Percentiles rank a stretch among this genome's conserved stretches.
Conservation (phyloP, 2,888 invertebrate species). For the Gari tellinella region DNA sequence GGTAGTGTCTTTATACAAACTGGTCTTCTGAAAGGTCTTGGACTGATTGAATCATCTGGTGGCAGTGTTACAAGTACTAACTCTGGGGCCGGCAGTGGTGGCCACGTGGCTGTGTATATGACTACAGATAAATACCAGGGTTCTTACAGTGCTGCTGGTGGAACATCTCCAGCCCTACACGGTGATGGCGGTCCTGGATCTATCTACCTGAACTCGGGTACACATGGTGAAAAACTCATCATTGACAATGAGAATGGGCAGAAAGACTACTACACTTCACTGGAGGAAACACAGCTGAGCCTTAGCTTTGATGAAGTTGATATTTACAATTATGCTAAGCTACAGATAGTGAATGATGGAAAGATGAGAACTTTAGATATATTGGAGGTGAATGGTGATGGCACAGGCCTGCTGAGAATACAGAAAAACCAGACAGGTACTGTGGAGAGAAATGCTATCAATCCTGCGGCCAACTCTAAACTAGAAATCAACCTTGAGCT, state of each 20-base stretch:
- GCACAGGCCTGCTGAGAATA: conserved; percentile 72
- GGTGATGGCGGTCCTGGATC: conserved; percentile 75
- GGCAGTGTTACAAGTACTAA: conserved; percentile 51
- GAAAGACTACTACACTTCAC: conserved; percentile 66
- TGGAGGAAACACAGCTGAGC: conserved; percentile 58
- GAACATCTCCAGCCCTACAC: conserved; percentile 58
- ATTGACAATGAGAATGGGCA: conserved; percentile 74
- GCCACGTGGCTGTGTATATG: conserved; percentile 67
- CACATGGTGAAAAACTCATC: conserved; percentile 61
- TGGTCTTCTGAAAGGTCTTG: conserved; percentile 66
- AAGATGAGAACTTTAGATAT: conserved; percentile 62
- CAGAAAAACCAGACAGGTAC: conserved; percentile 69
- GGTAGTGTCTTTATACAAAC: conserved; percentile 71
- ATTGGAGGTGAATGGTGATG: conserved; percentile 71
- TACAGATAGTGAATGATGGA: conserved; percentile 69
- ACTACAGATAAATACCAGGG: conserved; percentile 60
- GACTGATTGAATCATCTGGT: conserved; percentile 66
- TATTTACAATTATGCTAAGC: conserved; percentile 70
- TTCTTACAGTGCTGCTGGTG: conserved; percentile 63
- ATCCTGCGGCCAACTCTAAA: conserved; percentile 65
- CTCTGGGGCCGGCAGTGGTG: conserved; percentile 73
- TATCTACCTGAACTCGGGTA: conserved; percentile 60
- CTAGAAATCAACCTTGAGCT: conserved; percentile 73
- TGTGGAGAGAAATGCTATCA: conserved; percentile 59
- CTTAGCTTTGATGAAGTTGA: conserved; percentile 66